Conservation (phyloP, 1,140 invertebrate genomes). For the Danaus plexippus region DNA sequence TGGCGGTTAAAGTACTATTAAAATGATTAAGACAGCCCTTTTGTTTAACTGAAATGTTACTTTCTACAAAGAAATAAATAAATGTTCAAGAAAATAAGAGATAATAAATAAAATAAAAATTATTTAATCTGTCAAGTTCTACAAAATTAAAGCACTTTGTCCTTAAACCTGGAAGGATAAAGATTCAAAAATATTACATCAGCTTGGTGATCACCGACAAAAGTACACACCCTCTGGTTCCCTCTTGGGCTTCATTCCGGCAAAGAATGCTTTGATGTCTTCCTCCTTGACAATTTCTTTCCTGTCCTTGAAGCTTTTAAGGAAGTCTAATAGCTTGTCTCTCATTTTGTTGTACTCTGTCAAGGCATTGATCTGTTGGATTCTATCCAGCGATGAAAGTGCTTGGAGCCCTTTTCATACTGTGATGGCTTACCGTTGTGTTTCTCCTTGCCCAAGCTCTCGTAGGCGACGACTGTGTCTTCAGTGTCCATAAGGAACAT, state of each 20-base stretch:
- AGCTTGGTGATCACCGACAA: conserved; percentile 72
- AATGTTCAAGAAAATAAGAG: not conserved
- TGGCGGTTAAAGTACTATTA: no score
- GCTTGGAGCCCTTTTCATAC: conserved; percentile 84
- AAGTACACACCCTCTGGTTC: conserved; percentile 79
- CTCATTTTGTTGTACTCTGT: conserved; percentile 91
- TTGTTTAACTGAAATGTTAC: no score
- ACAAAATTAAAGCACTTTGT: no score
- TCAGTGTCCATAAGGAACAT: conserved; percentile 83
- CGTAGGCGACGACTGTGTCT: conserved; percentile 91
- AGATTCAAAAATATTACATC: conserved; percentile 29
- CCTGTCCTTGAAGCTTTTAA: conserved; percentile 89
- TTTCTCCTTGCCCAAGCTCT: conserved; percentile 80
- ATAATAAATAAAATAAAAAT: not conserved
- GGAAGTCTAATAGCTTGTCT: conserved; percentile 85
- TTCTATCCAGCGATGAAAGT: conserved; percentile 82
- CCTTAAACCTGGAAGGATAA: conserved; percentile 1
- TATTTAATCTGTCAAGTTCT: no score
- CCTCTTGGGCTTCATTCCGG: conserved; percentile 83
- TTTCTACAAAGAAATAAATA: not conserved
- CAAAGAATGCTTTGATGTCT: conserved; percentile 93
- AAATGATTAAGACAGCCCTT: no score
- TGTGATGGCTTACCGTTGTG: conserved; percentile 70
- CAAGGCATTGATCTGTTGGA: conserved; percentile 88
- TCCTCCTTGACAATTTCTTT: conserved; percentile 91